Base-by-base conservation (phyloP, 2,797 vertebrate genomes). In the Bufotes viridis region DNA sequence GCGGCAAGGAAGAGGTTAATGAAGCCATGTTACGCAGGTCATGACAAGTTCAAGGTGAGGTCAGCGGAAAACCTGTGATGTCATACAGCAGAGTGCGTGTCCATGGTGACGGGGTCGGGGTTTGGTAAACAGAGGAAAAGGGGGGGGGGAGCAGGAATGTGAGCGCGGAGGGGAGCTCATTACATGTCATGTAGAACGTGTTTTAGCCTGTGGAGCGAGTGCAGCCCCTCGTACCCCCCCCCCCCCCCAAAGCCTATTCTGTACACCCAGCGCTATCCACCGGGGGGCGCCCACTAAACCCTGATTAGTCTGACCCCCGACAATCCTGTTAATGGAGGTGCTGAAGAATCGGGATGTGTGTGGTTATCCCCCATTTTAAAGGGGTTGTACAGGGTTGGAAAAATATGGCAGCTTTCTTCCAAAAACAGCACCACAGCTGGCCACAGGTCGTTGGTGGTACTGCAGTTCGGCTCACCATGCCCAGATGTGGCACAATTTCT, bases 61-160 rank as follows among this genome's bases (percentile, higher is more conserved):
- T 89, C 83, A 89, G 79, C 88, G 84, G 88, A 89, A 86, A 86
- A 63, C 58, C 24, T 78, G 55, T 86, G 84, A 86, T 89, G 88
- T 89, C 88, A 89, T 60, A 82, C 49, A n/a, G 17, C 17, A 61
- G 65, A 51, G 78, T 2, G 13, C 29, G 76, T 81, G 20, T 49
- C 78, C 84, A 82, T 57, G 88, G 88, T 0, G 65, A 86, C 79
- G 51, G 29, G 70, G 60, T 69, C 53, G 72, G 84, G 60, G 88
- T 81, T 89, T 89, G 53, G 88, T 86, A 89, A 89, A 89, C 79
- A 89, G 34, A 67, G 80, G 17, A 69, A 76, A 26, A 8, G 20
- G 78, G 34, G 70, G 72, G 81, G 81, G 78, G 63, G 78, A 60
- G 53, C 20, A 86, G 88, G 88, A 86, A 86, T 86, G 88, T 78